phyloP scores from a whole-genome alignment of 2,888 invertebrate genomes.

The Cantharis rustica region DNA sequence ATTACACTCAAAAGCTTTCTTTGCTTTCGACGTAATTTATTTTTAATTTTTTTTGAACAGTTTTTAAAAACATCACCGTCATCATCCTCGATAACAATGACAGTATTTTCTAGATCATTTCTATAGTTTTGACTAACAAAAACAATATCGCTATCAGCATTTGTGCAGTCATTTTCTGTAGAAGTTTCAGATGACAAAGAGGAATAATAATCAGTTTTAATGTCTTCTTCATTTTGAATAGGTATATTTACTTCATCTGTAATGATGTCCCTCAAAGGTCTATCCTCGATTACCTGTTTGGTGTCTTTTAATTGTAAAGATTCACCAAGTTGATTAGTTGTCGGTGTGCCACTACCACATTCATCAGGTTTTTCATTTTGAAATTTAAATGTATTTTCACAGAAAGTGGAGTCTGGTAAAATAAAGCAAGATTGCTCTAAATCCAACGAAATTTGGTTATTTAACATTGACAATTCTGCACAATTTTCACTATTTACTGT shows the following conservation, averaged over 20 bases:
- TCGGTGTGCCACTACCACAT: background rate
- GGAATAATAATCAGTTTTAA: background rate
- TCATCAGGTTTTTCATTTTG: background rate
- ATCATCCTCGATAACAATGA: constrained; percentile 16
- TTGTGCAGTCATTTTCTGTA: background rate
- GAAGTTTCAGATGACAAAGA: background rate
- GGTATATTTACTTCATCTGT: background rate
- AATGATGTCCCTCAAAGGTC: background rate
- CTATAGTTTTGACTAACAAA: background rate
- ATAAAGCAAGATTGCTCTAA: background rate
- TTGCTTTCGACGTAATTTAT: background rate
- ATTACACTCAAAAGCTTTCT: background rate
- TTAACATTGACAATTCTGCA: background rate
- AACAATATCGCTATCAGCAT: constrained; percentile 1
- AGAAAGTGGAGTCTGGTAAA: background rate
- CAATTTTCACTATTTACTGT: background rate
- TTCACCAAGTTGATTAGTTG: background rate
- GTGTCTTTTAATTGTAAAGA: background rate
- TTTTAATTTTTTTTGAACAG: background rate
- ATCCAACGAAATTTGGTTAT: background rate
- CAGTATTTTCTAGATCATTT: background rate
- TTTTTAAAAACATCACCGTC: background rate
- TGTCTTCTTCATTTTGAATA: background rate
- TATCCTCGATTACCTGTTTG: background rate
- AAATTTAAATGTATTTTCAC: background rate